These are phyloP conservation scores for Eubasilissa splendida DNA, from an alignment of 2,888 invertebrate genomes.

Conservation along the genomic window DNA sequence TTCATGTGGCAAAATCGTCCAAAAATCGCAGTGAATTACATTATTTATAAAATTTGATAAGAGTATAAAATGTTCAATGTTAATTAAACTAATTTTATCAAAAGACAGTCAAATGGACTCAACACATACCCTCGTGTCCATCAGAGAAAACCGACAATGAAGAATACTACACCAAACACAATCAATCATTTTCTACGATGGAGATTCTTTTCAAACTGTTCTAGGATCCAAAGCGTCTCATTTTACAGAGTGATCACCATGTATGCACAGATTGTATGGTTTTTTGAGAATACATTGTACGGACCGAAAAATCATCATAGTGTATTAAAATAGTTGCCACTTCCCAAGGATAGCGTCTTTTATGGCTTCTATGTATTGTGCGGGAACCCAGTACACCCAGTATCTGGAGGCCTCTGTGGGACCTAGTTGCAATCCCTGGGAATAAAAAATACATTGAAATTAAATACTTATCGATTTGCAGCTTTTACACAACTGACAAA, in stretches of 20 bases:
- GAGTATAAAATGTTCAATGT: conserved; percentile 22
- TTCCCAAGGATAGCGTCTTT: conserved; percentile 92
- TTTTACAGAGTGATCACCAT: neutral
- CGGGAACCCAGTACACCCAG: conserved; percentile 96
- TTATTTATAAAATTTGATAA: conserved; percentile 6
- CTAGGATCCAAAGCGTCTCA: no score
- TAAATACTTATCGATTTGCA: neutral
- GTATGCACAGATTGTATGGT: conserved; percentile 9
- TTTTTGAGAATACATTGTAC: conserved; percentile 16
- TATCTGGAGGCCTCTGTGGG: conserved; percentile 93
- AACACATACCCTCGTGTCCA: neutral
- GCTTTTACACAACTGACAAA: no score
- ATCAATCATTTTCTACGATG: neutral
- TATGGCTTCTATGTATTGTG: conserved; percentile 91
- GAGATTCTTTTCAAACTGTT: neutral
- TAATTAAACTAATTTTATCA: conserved; percentile 2
- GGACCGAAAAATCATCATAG: neutral
- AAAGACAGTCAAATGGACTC: conserved; percentile 20
- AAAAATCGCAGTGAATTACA: conserved; percentile 3
- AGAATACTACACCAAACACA: neutral
- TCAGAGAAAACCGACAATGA: neutral
- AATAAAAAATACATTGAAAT: conserved; percentile 7
- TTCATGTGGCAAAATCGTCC: neutral
- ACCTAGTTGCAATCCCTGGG: conserved; percentile 88
- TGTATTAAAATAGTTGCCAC: conserved; percentile 83